Percentiles rank a stretch among this genome's conserved stretches.
Evolutionary conservation across 2,888 invertebrate species (phyloP).

Genomic region (Panorpa germanica): DNA sequence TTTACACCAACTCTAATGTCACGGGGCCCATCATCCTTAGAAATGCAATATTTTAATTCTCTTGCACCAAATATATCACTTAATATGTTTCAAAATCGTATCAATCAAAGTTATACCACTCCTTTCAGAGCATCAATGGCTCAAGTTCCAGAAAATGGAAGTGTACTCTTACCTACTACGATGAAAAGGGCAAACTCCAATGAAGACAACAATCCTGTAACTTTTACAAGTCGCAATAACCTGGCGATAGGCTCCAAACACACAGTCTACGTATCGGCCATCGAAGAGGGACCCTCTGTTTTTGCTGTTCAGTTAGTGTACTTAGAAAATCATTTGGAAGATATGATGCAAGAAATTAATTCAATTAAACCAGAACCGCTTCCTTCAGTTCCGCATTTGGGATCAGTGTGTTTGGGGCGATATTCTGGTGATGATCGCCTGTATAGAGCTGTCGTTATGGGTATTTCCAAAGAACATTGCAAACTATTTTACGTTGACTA

Average conservation of each 20-base stretch:
- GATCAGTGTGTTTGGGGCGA: conserved; percentile 57
- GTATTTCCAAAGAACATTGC: conserved; percentile 47
- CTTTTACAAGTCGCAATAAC: no score
- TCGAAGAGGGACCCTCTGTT: conserved; percentile 60
- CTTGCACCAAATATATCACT: no score
- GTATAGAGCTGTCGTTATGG: conserved; percentile 59
- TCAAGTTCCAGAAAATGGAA: no score
- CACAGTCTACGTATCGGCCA: conserved; percentile 51
- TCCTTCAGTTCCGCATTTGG: conserved; percentile 48
- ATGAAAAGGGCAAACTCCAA: background rate
- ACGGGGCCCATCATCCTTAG: no score
- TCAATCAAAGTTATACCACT: no score
- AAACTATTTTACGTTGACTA: conserved; percentile 68
- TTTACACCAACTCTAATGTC: no score
- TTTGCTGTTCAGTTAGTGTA: conserved; percentile 56
- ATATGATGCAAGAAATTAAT: conserved; percentile 57
- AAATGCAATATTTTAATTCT: no score
- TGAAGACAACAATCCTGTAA: conserved; percentile 8
- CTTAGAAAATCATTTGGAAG: conserved; percentile 35
- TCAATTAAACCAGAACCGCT: conserved; percentile 37
- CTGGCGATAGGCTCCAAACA: conserved; percentile 36
- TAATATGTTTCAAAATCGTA: no score
- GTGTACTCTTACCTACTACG: no score
- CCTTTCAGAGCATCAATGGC: no score
- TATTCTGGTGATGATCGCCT: conserved; percentile 47